These are phyloP conservation scores for Zoanthus sansibaricus DNA, from an alignment of 92 coral and sea anemone species.

Conservation along the genomic window DNA sequence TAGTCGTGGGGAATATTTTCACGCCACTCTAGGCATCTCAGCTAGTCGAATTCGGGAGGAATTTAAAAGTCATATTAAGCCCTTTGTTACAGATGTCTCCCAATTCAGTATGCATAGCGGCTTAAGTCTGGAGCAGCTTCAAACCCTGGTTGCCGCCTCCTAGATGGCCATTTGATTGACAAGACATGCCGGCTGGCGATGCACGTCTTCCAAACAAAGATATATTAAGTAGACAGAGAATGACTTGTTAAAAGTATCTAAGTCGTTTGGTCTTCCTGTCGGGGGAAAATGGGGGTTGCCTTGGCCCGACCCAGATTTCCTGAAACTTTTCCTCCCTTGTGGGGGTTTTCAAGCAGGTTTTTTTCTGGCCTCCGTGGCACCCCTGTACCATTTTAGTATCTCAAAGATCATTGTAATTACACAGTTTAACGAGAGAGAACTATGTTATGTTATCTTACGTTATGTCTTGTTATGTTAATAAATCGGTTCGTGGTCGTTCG, in stretches of 20 bases:
- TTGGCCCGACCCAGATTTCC: not conserved
- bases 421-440: too few species aligned
- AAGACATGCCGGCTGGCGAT: not conserved
- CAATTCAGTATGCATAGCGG: not conserved
- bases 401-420: too few species aligned
- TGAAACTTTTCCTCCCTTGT: too few species aligned
- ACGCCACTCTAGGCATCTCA: not conserved
- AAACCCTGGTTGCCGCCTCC: not conserved
- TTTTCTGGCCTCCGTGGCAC: too few species aligned
- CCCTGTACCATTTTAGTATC: too few species aligned
- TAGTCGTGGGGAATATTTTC: too few species aligned
- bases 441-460: too few species aligned
- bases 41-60: not conserved
- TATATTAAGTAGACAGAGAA: too few species aligned
- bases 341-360: too few species aligned
- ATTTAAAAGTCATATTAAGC: not conserved
- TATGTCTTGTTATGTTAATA: too few species aligned
- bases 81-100: not conserved
- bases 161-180: not conserved
- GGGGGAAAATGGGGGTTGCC: not conserved
- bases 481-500: too few species aligned
- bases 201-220: not conserved
- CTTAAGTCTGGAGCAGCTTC: not conserved
- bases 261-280: not conserved
- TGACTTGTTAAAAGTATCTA: too few species aligned